These are phyloP conservation scores for Cryptophagus acutangulus DNA, from an alignment of 2,888 invertebrate genomes.

Conservation along the genomic window DNA sequence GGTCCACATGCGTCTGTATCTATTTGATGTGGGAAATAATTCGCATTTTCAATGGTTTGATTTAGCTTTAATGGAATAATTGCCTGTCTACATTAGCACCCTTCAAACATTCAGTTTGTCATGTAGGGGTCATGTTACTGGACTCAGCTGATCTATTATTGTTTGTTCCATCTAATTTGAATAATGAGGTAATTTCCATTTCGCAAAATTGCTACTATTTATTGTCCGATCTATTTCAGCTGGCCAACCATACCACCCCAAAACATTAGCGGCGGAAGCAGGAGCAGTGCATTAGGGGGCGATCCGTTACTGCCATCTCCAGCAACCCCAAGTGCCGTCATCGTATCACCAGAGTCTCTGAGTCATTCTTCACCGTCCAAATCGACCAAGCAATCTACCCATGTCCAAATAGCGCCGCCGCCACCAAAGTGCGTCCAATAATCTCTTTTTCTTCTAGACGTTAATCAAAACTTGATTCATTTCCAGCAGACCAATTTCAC, in stretches of 20 bases:
- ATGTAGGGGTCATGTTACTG: conserved; percentile 15
- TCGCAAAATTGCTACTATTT: neutral
- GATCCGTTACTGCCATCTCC: conserved; percentile 67
- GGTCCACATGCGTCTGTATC: no score
- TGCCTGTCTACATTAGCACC: conserved; percentile 20
- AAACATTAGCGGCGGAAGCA: conserved; percentile 61
- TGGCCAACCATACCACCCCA: conserved; percentile 61
- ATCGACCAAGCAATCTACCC: conserved; percentile 40
- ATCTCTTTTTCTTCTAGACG: neutral
- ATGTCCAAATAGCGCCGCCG: conserved; percentile 55
- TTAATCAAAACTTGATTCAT: neutral
- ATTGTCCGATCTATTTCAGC: conserved; percentile 31
- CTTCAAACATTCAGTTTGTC: conserved; percentile 17
- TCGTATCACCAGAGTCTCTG: conserved; percentile 71
- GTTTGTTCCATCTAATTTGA: neutral
- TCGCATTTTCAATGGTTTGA: conserved; percentile 21
- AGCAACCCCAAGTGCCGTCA: conserved; percentile 66
- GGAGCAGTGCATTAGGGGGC: conserved; percentile 52
- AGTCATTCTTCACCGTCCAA: conserved; percentile 61
- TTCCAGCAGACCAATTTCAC: conserved; percentile 35
- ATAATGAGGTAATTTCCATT: neutral
- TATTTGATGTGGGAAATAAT: conserved; percentile 17
- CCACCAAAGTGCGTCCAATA: conserved; percentile 47
- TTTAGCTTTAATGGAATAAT: conserved; percentile 28
- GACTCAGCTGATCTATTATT: conserved; percentile 4